phyloP scores from a whole-genome alignment of 2,797 vertebrate genomes.

The Hippocampus kuda region DNA sequence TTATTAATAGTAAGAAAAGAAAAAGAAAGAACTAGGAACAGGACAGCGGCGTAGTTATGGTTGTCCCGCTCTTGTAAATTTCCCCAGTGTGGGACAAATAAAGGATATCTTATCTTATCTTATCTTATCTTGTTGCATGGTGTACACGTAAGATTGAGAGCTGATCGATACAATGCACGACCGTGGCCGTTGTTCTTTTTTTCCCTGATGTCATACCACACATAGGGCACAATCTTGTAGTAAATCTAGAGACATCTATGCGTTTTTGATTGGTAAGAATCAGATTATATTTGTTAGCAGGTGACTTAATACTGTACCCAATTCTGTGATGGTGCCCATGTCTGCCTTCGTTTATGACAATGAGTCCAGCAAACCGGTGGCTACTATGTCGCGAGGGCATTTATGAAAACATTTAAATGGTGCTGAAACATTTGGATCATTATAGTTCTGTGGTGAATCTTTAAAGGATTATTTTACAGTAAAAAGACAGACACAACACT shows the following conservation, averaged over 20 bases:
- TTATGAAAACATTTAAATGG: not conserved
- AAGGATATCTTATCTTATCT: no score
- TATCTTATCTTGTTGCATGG: not conserved
- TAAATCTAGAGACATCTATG: constrained; percentile 22
- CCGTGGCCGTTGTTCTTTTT: constrained; percentile 27
- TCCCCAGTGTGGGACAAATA: no score
- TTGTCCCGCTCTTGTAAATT: constrained; percentile 5
- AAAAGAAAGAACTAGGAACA: no score
- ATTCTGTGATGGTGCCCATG: no score
- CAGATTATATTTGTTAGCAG: constrained; percentile 10
- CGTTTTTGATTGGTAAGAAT: constrained; percentile 9
- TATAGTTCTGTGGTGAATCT: not conserved
- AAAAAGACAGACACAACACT: not conserved
- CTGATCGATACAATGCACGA: constrained; percentile 49
- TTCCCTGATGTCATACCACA: constrained; percentile 16
- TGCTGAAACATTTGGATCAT: not conserved
- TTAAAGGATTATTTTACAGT: not conserved
- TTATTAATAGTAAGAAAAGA: no score
- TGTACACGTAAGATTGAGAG: not conserved
- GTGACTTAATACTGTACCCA: not conserved
- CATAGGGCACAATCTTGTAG: constrained; percentile 5
- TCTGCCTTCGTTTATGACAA: no score
- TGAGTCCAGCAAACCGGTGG: no score
- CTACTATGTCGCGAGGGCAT: not conserved
- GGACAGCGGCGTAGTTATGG: not conserved